These are phyloP conservation scores for Acholoe squamosa DNA, from an alignment of 2,888 invertebrate species.

Conservation along the genomic window DNA sequence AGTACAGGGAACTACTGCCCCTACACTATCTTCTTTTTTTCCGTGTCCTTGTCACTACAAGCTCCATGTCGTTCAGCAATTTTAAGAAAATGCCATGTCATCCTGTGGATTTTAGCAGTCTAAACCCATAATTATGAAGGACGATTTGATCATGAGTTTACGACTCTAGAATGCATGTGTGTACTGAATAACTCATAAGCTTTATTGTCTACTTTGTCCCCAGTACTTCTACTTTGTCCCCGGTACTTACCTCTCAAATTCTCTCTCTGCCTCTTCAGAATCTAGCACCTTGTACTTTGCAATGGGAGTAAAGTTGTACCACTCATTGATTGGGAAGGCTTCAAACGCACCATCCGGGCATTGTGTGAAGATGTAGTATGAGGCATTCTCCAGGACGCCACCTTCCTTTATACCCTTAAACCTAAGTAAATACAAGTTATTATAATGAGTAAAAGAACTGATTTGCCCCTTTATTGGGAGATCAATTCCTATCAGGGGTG, in stretches of 20 bases:
- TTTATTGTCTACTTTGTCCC: no score
- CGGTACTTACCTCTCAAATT: conserved; percentile 89
- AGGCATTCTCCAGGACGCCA: conserved; percentile 97
- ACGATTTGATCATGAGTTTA: no score
- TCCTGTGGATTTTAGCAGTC: no score
- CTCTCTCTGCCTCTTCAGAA: conserved; percentile 98
- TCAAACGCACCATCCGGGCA: conserved; percentile 97
- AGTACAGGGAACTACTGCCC: no score
- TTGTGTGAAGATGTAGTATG: conserved; percentile 99
- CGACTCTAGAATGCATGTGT: no score
- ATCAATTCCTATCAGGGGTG: background rate
- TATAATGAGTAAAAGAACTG: background rate
- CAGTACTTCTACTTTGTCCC: no score
- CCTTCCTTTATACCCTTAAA: conserved; percentile 96
- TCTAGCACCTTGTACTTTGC: conserved; percentile 96
- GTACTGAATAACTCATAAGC: no score
- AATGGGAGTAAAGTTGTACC: conserved; percentile 94
- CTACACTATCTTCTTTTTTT: no score
- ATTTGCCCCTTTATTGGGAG: background rate
- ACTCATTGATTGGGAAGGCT: conserved; percentile 97
- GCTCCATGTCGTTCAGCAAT: no score
- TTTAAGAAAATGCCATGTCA: no score
- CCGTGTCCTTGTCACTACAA: no score
- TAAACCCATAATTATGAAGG: no score
- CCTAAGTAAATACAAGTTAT: conserved; percentile 82